Evolutionary conservation across 2,113 vertebrate species (phyloP).

Genomic region (Callipepla californica): DNA sequence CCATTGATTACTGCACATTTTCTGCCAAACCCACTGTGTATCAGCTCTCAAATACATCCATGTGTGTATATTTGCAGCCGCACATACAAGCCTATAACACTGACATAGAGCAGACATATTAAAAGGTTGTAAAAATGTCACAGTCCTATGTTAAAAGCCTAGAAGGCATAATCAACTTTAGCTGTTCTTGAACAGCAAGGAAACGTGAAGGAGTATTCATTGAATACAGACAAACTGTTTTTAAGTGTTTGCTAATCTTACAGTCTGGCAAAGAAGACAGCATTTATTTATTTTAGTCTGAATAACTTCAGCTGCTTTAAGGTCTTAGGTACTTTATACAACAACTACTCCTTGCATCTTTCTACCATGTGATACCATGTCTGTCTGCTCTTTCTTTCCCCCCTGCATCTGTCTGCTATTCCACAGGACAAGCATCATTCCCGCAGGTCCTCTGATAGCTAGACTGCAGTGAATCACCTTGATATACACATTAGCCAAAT

Average conservation of each 20-base stretch:
- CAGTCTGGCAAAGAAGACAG: neutral
- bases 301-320: neutral
- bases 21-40: neutral
- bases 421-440: neutral
- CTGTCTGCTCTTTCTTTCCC: neutral
- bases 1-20: neutral
- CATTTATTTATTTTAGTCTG: neutral
- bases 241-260: neutral
- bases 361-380: rapidly evolving
- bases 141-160: neutral
- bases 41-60: neutral
- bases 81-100: neutral
- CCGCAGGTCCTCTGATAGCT: neutral
- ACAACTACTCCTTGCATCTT: neutral
- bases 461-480: neutral
- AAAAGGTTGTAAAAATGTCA: neutral
- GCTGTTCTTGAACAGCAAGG: neutral
- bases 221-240: neutral
- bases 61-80: neutral
- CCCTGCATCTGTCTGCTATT: neutral
- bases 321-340: neutral
- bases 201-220: neutral
- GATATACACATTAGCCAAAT: neutral
- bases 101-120: neutral
- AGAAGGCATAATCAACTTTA: neutral